These are phyloP conservation scores for Falco naumanni DNA, from an alignment of 2,797 vertebrate species.

Conservation along the genomic window DNA sequence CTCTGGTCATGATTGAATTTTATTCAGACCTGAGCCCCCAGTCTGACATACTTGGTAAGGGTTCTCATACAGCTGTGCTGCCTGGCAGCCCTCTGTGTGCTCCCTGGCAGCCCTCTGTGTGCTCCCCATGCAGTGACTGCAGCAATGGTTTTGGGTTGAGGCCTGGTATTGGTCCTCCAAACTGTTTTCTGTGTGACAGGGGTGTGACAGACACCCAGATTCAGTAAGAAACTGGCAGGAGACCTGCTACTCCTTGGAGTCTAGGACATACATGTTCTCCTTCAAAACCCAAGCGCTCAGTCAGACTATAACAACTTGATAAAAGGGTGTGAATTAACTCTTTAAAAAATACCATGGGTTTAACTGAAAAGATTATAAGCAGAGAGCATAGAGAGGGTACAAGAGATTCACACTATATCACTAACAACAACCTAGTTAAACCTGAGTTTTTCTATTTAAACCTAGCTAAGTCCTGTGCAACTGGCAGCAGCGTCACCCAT, in stretches of 20 bases:
- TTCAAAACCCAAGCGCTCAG: background rate
- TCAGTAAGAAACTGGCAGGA: background rate
- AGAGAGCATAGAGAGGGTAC: background rate
- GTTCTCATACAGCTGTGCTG: background rate
- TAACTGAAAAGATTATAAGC: background rate
- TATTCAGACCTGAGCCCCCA: background rate
- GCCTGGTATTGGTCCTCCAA: background rate
- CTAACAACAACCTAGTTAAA: background rate
- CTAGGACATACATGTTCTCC: background rate
- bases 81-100: background rate
- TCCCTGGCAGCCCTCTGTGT: background rate
- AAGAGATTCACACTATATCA: background rate
- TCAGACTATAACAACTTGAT: background rate
- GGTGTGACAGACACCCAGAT: background rate
- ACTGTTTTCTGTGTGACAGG: background rate
- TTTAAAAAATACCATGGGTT: background rate
- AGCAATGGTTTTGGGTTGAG: background rate
- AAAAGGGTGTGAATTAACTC: background rate
- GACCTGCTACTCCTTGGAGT: background rate
- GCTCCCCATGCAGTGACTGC: background rate
- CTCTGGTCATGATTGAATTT: background rate
- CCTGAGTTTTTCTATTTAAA: background rate
- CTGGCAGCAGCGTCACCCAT: background rate
- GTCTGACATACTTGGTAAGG: background rate
- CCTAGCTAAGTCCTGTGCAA: background rate